phyloP scores from a whole-genome alignment of 2,113 vertebrate genomes.

The Solenodon paradoxus region DNA sequence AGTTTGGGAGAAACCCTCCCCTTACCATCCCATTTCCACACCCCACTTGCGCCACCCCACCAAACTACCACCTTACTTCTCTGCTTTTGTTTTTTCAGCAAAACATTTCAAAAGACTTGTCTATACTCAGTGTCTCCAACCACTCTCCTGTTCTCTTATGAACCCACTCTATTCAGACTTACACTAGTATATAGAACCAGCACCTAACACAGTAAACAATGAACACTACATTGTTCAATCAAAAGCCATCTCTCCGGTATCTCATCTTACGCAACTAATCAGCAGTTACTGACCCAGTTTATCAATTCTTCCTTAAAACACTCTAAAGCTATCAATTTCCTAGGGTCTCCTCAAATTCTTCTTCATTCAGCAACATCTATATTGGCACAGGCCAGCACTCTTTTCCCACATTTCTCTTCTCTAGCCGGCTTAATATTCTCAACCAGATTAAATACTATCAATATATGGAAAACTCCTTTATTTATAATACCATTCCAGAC shows the following conservation, averaged over 20 bases:
- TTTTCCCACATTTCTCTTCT: background rate
- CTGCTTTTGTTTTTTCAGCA: conserved; percentile 16
- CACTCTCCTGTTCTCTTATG: background rate
- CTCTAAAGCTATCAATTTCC: background rate
- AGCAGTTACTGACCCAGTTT: background rate
- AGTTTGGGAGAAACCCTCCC: background rate
- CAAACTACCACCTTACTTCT: background rate
- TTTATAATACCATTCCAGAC: background rate
- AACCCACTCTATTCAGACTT: background rate
- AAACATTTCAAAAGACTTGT: background rate
- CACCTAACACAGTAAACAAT: background rate
- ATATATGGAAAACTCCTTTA: background rate
- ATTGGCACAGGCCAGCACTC: background rate
- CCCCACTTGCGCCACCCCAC: too few species aligned
- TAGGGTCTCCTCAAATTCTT: background rate
- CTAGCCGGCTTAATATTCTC: background rate
- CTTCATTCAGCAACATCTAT: background rate
- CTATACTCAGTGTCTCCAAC: background rate
- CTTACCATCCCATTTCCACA: background rate
- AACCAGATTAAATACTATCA: background rate
- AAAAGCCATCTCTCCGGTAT: background rate
- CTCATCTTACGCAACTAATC: background rate
- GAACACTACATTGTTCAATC: background rate
- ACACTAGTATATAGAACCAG: background rate
- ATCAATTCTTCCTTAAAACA: background rate